phyloP scores from a whole-genome alignment of 2,888 invertebrate species.

The Harpalus rufipes region DNA sequence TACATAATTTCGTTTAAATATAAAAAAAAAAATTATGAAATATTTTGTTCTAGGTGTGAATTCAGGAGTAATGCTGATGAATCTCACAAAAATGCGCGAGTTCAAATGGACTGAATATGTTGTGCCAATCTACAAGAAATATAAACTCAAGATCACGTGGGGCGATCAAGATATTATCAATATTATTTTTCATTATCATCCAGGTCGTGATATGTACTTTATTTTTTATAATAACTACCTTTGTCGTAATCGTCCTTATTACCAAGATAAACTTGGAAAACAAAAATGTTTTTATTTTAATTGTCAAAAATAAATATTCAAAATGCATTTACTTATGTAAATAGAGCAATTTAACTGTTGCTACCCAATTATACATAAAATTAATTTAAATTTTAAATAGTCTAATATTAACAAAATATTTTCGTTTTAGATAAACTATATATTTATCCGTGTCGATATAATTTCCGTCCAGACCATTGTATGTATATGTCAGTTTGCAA shows the following conservation, averaged over 20 bases:
- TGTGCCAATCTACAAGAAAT: constrained; percentile 90
- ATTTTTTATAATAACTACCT: too few species aligned
- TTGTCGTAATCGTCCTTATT: too few species aligned
- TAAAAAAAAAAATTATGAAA: too few species aligned
- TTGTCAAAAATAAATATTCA: too few species aligned
- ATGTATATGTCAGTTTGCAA: constrained; percentile 95
- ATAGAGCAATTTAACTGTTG: too few species aligned
- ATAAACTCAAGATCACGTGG: constrained; percentile 93
- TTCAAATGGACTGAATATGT: constrained; percentile 93
- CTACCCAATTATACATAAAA: too few species aligned
- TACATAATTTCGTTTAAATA: too few species aligned
- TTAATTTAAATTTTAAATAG: too few species aligned
- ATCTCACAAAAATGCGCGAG: constrained; percentile 92
- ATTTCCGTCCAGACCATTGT: constrained; percentile 97
- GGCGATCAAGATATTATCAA: constrained; percentile 98
- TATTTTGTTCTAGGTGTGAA: constrained; percentile 85
- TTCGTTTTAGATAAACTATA: constrained; percentile 83
- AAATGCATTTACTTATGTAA: too few species aligned
- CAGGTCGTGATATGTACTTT: constrained; percentile 78
- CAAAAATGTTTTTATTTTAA: too few species aligned
- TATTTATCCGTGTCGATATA: constrained; percentile 91
- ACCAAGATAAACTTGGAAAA: too few species aligned
- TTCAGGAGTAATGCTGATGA: constrained; percentile 99
- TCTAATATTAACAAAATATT: neutral
- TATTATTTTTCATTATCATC: constrained; percentile 91